phyloP scores from a whole-genome alignment of 2,888 invertebrate genomes.

The Thereva nobilitata region DNA sequence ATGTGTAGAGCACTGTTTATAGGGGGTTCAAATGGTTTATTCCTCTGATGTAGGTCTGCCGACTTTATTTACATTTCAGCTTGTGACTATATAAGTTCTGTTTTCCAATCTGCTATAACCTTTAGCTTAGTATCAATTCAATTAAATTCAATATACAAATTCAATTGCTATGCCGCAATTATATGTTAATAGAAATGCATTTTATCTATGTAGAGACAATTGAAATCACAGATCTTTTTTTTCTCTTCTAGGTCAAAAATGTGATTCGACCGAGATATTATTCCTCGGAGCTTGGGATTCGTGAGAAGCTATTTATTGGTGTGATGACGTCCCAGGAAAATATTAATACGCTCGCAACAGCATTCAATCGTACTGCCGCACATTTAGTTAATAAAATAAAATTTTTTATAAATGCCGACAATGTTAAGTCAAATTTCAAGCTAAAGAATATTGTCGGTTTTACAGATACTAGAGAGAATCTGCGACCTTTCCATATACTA shows the following conservation, averaged over 20 bases:
- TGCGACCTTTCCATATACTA: slow-evolving; percentile 83
- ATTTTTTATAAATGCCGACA: slow-evolving; percentile 73
- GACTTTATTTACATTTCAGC: too few relatives aligned
- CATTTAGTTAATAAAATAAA: slow-evolving; percentile 82
- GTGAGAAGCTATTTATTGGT: slow-evolving; percentile 85
- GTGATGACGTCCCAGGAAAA: slow-evolving; percentile 78
- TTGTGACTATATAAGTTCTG: too few relatives aligned
- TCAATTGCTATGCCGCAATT: too few relatives aligned
- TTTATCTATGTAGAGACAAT: neutral
- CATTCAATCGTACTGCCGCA: slow-evolving; percentile 86
- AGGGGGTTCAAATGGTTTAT: too few relatives aligned
- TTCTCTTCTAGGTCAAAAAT: slow-evolving; percentile 60
- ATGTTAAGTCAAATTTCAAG: slow-evolving; percentile 61
- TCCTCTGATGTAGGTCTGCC: too few relatives aligned
- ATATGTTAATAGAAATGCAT: neutral
- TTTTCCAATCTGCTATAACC: too few relatives aligned
- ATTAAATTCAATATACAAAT: too few relatives aligned
- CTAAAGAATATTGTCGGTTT: slow-evolving; percentile 82
- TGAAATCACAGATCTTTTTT: slow-evolving; percentile 26
- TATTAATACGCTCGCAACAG: slow-evolving; percentile 73
- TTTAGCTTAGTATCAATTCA: too few relatives aligned
- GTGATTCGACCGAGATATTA: slow-evolving; percentile 88
- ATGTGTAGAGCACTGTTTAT: too few relatives aligned
- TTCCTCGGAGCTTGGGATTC: slow-evolving; percentile 92
- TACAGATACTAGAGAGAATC: slow-evolving; percentile 74